A percentile compares a stretch with the other conserved stretches of the same genome.
phyloP scores from a whole-genome alignment of 2,797 vertebrate species.

The Thripadectes ignobilis region DNA sequence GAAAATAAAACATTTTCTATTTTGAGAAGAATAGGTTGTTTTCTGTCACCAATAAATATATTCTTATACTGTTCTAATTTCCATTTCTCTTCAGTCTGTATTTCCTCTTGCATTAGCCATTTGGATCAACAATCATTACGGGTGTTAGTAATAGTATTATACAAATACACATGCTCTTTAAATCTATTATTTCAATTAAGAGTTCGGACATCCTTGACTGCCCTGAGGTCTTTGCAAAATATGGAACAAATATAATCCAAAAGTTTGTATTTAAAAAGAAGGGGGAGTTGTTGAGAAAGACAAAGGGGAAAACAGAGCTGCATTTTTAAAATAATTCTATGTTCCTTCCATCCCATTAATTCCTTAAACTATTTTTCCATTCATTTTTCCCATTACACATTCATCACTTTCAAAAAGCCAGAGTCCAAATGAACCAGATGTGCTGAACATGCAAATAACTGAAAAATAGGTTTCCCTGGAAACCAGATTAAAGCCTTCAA shows the following conservation, averaged over 20 bases:
- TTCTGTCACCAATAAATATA: background rate
- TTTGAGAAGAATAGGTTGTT: background rate
- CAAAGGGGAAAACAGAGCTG: background rate
- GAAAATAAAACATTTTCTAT: background rate
- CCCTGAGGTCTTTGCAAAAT: background rate
- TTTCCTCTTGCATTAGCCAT: background rate
- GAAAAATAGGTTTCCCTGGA: constrained; percentile 60
- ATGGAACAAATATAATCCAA: background rate
- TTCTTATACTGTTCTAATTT: background rate
- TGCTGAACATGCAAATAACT: constrained; percentile 61
- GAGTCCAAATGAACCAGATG: constrained; percentile 64
- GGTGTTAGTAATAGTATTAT: background rate
- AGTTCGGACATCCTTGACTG: background rate
- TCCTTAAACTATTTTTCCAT: constrained; percentile 58
- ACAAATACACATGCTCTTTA: background rate
- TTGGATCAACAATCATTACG: background rate
- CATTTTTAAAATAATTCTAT: background rate
- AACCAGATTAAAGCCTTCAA: constrained; percentile 60
- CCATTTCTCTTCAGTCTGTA: background rate
- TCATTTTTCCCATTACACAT: constrained; percentile 41
- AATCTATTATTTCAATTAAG: background rate
- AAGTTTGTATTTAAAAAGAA: background rate
- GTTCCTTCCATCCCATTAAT: constrained; percentile 53
- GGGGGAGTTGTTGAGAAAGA: background rate
- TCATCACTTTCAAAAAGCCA: constrained; percentile 52